A percentile compares a stretch with the other conserved stretches of the same genome.
phyloP scores from a whole-genome alignment of 1,140 invertebrate genomes.

The Drosophila suzukii region DNA sequence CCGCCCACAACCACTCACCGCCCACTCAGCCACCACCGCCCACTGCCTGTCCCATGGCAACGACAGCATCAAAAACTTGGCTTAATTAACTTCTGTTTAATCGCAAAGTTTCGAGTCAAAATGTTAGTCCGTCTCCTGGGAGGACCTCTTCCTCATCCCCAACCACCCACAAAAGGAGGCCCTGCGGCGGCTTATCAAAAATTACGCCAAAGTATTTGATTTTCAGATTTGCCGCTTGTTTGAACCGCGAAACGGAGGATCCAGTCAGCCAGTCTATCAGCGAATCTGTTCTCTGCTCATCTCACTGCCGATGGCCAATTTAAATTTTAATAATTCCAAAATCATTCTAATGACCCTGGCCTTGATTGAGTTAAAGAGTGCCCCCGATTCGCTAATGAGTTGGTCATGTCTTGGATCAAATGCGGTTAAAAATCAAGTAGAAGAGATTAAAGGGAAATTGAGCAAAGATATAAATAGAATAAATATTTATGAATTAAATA shows the following conservation, averaged over 20 bases:
- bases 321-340: conserved; percentile 77
- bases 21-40: conserved; percentile 28
- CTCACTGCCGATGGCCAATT: conserved; percentile 41
- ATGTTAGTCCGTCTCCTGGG: conserved; percentile 55
- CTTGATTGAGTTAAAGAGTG: conserved; percentile 64
- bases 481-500: not conserved
- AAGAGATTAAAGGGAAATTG: no score
- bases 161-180: conserved; percentile 9
- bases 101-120: conserved; percentile 69
- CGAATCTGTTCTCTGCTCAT: conserved; percentile 33
- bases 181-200: conserved; percentile 66
- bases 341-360: conserved; percentile 73
- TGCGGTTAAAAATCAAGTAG: not conserved
- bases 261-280: conserved; percentile 42
- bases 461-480: not conserved
- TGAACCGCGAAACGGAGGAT: conserved; percentile 9
- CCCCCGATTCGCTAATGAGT: conserved; percentile 58
- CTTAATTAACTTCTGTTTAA: conserved; percentile 80
- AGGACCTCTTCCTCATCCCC: not conserved
- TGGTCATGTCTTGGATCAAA: conserved; percentile 45
- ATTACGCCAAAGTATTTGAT: conserved; percentile 74
- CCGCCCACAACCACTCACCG: conserved; percentile 21
- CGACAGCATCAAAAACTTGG: conserved; percentile 66
- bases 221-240: conserved; percentile 70
- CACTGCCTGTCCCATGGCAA: conserved; percentile 27